These are phyloP conservation scores for Chaenogobius annularis DNA, from an alignment of 2,113 vertebrate species.

Conservation along the genomic window DNA sequence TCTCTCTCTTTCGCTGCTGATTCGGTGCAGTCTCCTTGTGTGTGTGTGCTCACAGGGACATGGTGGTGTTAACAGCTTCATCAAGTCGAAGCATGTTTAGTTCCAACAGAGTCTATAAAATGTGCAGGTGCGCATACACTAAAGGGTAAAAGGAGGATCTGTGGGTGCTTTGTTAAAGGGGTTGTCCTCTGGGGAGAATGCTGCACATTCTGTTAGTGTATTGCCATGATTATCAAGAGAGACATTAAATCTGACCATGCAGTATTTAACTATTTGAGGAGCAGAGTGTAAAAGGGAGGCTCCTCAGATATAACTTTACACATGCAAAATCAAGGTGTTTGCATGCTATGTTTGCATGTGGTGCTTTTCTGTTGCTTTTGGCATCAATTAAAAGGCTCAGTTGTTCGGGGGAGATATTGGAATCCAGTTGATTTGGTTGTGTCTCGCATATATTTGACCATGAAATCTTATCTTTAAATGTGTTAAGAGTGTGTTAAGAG, in stretches of 20 bases:
- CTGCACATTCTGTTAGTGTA: slow-evolving; percentile 60
- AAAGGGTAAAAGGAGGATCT: slow-evolving; percentile 32
- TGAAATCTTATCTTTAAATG: background rate
- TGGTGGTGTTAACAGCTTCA: slow-evolving; percentile 56
- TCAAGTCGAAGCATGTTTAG: slow-evolving; percentile 30
- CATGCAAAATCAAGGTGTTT: background rate
- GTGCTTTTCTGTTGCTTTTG: background rate
- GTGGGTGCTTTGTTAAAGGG: slow-evolving; percentile 57
- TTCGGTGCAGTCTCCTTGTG: slow-evolving; percentile 64
- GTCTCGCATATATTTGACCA: background rate
- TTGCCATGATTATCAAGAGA: slow-evolving; percentile 60
- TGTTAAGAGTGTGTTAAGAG: background rate
- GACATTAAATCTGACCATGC: slow-evolving; percentile 71
- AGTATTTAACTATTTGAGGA: slow-evolving; percentile 70
- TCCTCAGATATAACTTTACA: slow-evolving; percentile 40
- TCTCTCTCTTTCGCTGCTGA: slow-evolving; percentile 42
- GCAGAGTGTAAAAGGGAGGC: slow-evolving; percentile 25
- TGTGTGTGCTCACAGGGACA: slow-evolving; percentile 57
- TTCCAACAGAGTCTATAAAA: slow-evolving; percentile 16
- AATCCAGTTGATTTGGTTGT: background rate
- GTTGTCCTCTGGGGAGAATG: slow-evolving; percentile 38
- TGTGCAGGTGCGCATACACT: slow-evolving; percentile 23
- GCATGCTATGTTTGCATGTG: too few species aligned
- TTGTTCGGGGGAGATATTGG: background rate
- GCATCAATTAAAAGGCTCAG: background rate